A percentile compares a stretch with the other conserved stretches of the same genome.
Conservation (phyloP, 1,140 invertebrate genomes). For the Plectrocnemia conspersa region DNA sequence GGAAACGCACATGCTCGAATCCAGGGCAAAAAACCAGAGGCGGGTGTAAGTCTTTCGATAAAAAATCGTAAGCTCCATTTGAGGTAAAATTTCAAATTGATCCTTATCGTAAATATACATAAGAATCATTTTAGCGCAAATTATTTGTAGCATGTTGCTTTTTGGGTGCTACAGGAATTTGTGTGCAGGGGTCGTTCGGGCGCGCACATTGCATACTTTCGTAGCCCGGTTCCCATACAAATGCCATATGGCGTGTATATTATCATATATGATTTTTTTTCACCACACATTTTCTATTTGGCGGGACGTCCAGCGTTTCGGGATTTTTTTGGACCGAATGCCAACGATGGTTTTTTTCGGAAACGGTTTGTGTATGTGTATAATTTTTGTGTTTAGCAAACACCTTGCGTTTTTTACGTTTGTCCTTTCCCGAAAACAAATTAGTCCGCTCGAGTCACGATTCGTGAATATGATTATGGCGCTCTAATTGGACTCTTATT, state of each 20-base stretch:
- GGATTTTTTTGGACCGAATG: constrained; percentile 1
- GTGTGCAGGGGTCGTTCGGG: constrained; percentile 22
- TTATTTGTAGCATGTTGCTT: background rate
- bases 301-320: constrained; percentile 22
- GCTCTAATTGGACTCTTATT: too few species aligned
- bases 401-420: constrained; percentile 4
- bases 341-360: background rate
- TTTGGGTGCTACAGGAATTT: background rate
- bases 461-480: too few species aligned
- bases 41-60: background rate
- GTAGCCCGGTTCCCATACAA: constrained; percentile 26
- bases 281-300: constrained; percentile 24
- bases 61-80: too few species aligned
- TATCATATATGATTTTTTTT: constrained; percentile 22
- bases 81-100: too few species aligned
- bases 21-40: constrained; percentile 23
- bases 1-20: constrained; percentile 28
- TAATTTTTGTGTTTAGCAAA: constrained; percentile 7
- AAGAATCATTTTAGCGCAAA: background rate
- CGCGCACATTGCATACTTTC: constrained; percentile 22
- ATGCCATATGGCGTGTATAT: constrained; percentile 31
- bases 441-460: background rate
- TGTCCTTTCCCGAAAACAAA: background rate
- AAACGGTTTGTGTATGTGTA: too few species aligned
- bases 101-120: too few species aligned